Percentiles rank a stretch among this genome's conserved stretches.
These are phyloP conservation scores for Hemicrepidius hirtus DNA, from an alignment of 2,888 invertebrate genomes.

Conservation along the genomic window DNA sequence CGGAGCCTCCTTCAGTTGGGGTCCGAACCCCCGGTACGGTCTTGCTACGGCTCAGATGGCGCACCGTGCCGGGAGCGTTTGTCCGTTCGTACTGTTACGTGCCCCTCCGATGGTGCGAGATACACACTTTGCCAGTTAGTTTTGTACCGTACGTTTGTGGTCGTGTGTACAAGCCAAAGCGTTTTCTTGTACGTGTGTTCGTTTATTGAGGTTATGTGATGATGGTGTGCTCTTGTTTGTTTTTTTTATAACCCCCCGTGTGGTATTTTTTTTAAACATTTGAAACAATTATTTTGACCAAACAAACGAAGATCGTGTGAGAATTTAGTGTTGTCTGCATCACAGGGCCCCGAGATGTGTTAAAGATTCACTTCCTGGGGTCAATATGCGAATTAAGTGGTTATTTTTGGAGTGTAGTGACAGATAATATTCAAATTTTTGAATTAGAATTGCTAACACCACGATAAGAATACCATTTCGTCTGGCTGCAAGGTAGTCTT, in stretches of 20 bases:
- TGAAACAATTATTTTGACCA: too few relatives aligned
- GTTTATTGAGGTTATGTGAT: slow-evolving; percentile 35
- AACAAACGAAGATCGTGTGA: neutral
- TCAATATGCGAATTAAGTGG: slow-evolving; percentile 38
- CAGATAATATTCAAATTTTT: slow-evolving; percentile 35
- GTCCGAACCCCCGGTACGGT: slow-evolving; percentile 33
- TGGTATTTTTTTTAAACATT: slow-evolving; percentile 41
- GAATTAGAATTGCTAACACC: slow-evolving; percentile 36
- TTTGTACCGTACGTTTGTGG: neutral
- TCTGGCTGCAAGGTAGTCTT: slow-evolving; percentile 12
- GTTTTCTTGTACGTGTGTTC: slow-evolving; percentile 14
- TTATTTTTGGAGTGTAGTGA: slow-evolving; percentile 40
- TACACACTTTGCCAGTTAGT: neutral
- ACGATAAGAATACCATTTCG: slow-evolving; percentile 20
- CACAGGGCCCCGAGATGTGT: slow-evolving; percentile 8
- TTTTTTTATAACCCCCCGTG: slow-evolving; percentile 37
- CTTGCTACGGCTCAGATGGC: slow-evolving; percentile 38
- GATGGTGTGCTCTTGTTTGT: slow-evolving; percentile 31
- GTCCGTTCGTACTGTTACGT: neutral
- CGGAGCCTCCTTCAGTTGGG: slow-evolving; percentile 41
- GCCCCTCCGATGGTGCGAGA: neutral
- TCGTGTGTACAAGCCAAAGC: slow-evolving; percentile 11
- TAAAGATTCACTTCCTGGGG: slow-evolving; percentile 39
- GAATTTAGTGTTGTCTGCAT: slow-evolving; percentile 2
- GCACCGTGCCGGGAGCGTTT: slow-evolving; percentile 38